phyloP scores from a whole-genome alignment of 2,797 vertebrate species.

The Sebastes steindachneri region DNA sequence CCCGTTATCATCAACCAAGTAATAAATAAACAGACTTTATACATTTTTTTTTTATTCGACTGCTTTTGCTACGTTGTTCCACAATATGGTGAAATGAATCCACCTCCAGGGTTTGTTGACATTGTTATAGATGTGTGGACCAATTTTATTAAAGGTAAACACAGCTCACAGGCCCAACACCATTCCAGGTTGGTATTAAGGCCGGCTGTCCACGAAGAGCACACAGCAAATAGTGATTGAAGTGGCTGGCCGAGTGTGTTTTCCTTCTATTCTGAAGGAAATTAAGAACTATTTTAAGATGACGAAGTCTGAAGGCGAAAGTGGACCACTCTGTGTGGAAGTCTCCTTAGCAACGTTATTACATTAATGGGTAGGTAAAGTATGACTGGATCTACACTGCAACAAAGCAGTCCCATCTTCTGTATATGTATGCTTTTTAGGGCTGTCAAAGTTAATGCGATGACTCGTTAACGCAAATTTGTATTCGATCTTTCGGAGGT shows the following conservation, averaged over 20 bases:
- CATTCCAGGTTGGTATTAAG: not conserved
- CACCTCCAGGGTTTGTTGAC: not conserved
- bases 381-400: not conserved
- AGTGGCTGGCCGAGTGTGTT: not conserved
- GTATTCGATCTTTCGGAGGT: no score
- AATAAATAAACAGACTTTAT: not conserved
- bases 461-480: no score
- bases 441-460: no score
- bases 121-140: not conserved
- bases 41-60: not conserved
- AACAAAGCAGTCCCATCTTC: not conserved
- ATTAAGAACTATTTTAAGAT: not conserved
- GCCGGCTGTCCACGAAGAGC: not conserved
- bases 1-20: not conserved
- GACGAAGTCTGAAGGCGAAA: not conserved
- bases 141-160: slow-evolving; percentile 10
- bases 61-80: not conserved
- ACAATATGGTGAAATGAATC: not conserved
- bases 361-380: not conserved
- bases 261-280: not conserved
- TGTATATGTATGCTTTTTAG: not conserved
- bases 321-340: not conserved
- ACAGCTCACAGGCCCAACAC: not conserved
- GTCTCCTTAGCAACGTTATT: not conserved
- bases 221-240: not conserved